These are phyloP conservation scores for Zygaena filipendulae DNA, from an alignment of 2,888 invertebrate genomes.

Conservation along the genomic window DNA sequence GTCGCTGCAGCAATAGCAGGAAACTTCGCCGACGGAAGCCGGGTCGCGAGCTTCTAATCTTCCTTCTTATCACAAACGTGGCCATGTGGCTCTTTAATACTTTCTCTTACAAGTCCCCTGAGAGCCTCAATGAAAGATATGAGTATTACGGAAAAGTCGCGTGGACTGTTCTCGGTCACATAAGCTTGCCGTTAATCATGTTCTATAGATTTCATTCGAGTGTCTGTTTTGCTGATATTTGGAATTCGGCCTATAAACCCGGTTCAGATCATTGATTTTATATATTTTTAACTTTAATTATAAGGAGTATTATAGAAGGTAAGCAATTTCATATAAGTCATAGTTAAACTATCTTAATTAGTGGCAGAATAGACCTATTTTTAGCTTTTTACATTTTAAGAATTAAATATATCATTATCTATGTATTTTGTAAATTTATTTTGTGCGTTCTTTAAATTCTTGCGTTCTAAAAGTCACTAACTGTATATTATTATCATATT, in stretches of 20 bases:
- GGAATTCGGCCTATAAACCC: conserved; percentile 79
- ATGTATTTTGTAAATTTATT: not conserved
- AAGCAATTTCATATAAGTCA: no score
- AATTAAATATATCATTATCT: no score
- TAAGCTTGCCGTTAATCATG: conserved; percentile 79
- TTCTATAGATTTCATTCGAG: conserved; percentile 83
- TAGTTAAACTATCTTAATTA: no score
- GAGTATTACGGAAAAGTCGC: conserved; percentile 75
- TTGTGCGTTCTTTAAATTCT: no score
- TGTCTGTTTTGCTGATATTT: conserved; percentile 83
- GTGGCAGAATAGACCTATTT: no score
- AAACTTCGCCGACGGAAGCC: conserved; percentile 74
- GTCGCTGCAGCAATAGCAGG: conserved; percentile 77
- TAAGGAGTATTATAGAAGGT: no score
- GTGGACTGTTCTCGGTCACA: conserved; percentile 79
- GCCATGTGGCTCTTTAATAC: conserved; percentile 82
- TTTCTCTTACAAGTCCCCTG: conserved; percentile 69
- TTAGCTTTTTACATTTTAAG: no score
- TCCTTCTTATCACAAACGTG: conserved; percentile 79
- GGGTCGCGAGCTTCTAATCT: conserved; percentile 80
- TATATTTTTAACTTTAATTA: not conserved
- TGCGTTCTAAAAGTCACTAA: no score
- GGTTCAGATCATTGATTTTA: conserved; percentile 46
- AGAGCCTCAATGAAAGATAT: conserved; percentile 66
- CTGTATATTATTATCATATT: no score